A percentile compares a stretch with the other conserved stretches of the same genome.
Evolutionary conservation across 2,113 vertebrate species (phyloP).

Genomic region (Willisornis vidua): DNA sequence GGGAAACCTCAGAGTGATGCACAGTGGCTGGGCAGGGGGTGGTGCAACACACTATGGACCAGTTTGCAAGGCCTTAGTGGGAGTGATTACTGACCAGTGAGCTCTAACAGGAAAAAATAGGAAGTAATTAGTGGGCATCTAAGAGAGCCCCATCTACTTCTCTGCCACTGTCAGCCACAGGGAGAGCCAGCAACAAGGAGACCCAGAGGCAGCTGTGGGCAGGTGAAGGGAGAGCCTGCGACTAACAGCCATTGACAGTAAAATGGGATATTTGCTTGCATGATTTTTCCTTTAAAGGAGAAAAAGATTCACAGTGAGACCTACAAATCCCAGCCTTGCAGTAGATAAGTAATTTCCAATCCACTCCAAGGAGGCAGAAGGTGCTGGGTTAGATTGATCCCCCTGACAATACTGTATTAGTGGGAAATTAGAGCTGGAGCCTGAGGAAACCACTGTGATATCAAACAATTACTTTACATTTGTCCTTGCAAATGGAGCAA

Average conservation of each 20-base stretch:
- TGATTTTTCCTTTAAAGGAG: conserved; percentile 45
- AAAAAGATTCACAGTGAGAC: neutral
- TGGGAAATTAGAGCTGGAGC: conserved; percentile 55
- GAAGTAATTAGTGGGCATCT: neutral
- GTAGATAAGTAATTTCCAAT: conserved; percentile 51
- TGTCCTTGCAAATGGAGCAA: conserved; percentile 50
- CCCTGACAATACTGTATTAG: conserved; percentile 37
- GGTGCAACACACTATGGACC: rapidly evolving
- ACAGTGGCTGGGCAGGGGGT: rapidly evolving
- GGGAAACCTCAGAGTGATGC: neutral
- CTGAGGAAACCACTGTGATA: conserved; percentile 39
- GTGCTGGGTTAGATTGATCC: conserved; percentile 52
- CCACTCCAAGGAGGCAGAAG: conserved; percentile 41
- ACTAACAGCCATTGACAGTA: neutral
- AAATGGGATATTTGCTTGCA: conserved; percentile 10
- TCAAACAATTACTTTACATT: conserved; percentile 64
- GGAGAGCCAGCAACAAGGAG: neutral
- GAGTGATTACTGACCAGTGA: neutral
- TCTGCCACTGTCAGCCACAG: neutral
- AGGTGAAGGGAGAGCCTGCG: neutral
- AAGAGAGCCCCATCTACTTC: neutral
- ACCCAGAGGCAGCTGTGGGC: neutral
- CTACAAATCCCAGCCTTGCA: conserved; percentile 14
- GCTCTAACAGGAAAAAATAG: neutral
- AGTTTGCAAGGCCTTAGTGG: neutral